These are phyloP conservation scores for Trididemnum clinides DNA, from an alignment of 23 tunicate genomes.

Conservation along the genomic window DNA sequence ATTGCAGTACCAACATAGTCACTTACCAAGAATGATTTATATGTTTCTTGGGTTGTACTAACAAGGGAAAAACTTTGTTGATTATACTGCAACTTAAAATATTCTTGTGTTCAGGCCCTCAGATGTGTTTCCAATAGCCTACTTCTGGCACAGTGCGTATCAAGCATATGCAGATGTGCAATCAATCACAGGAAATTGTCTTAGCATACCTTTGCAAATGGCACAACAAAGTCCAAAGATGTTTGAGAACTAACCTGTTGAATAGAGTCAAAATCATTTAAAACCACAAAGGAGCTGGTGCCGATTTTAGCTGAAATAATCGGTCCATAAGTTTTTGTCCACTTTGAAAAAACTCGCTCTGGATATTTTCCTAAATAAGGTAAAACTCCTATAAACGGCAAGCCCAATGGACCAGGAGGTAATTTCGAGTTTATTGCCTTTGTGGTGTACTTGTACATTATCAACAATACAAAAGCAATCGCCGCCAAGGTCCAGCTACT, in stretches of 20 bases:
- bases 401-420: slow-evolving; percentile 25
- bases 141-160: too few relatives aligned
- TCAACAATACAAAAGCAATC: not conserved
- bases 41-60: too few relatives aligned
- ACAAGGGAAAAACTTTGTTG: too few relatives aligned
- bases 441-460: not conserved
- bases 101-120: too few relatives aligned
- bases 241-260: slow-evolving; percentile 3
- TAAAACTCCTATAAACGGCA: not conserved
- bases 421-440: not conserved
- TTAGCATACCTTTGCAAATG: too few relatives aligned
- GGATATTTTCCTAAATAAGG: slow-evolving; percentile 16
- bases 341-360: not conserved
- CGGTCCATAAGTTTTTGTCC: slow-evolving; percentile 17
- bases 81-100: too few relatives aligned
- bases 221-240: too few relatives aligned
- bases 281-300: not conserved
- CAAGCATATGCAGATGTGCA: too few relatives aligned
- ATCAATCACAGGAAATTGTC: too few relatives aligned
- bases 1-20: too few relatives aligned
- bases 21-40: too few relatives aligned
- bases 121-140: too few relatives aligned
- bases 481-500: not conserved
- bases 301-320: slow-evolving; percentile 2
- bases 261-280: slow-evolving; percentile 5